Base-by-base conservation (phyloP, 2,797 vertebrate genomes). In the Luscinia megarhynchos region DNA sequence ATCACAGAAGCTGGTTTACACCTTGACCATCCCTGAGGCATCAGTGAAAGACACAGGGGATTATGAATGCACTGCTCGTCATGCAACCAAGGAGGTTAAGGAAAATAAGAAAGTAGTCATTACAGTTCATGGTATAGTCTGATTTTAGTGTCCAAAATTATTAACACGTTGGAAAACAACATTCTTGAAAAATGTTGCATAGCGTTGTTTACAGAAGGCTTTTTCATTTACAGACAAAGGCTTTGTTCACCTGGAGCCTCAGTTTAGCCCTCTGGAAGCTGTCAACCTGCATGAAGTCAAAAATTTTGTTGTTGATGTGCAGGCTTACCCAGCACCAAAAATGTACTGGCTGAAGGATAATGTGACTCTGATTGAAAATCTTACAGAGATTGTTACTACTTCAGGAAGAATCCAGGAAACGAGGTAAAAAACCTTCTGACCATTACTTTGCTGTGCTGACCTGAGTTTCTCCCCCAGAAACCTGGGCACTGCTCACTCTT, bases 311-410 rank as follows among this genome's bases (percentile, higher is more conserved):
- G 98, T 99, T 4, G 97, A 98, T 17, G 98, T 99, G 34, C 95
- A 97, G 82, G 98, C 99, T 26, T 99, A 99, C 86, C 99, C 99
- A 5, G 80, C 89, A 13, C 98, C 98, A 80, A 98, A 77, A 67
- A 98, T 99, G 94, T 98, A 98, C 36, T 99, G 99, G 99, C 94
- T 99, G 66, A 99, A 99, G 95, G 98, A 99, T 57, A 99, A 99
- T 1, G 67, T 97, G 75, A 98, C 98, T 7, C 97, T 99, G 72
- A 98, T 98, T 5, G 98, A 99, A 48, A 98, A 99, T 89, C 98
- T 99, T 16, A 99, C 99, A 0, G 99, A 99, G 97, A 99, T 99
- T 96, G 98, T 98, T 90, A 99, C 98, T 46, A 98, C 92, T 84
- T 96, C 98, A 41, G 97, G 87, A 48, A 97, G 94, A 95, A 97